These are phyloP conservation scores for Antechinus flavipes DNA, from an alignment of 2,113 vertebrate species.

Conservation along the genomic window DNA sequence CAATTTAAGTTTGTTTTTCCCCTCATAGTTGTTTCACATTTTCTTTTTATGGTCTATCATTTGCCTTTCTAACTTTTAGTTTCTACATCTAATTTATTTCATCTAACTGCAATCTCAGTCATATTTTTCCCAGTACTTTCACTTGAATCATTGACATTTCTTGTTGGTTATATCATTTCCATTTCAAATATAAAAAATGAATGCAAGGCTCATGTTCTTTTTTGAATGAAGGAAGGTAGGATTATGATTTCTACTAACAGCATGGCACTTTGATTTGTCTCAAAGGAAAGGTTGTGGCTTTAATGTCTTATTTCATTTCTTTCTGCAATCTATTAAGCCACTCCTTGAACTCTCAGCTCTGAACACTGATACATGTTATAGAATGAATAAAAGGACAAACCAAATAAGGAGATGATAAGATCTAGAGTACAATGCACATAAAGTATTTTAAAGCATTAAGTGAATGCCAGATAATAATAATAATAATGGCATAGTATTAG, in stretches of 20 bases:
- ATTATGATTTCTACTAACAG: neutral
- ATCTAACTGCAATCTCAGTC: conserved; percentile 5
- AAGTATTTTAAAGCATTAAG: too few relatives aligned
- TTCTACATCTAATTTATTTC: neutral
- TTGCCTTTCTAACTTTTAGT: neutral
- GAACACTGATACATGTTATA: neutral
- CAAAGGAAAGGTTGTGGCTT: neutral
- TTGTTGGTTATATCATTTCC: neutral
- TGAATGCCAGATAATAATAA: too few relatives aligned
- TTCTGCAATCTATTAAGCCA: neutral
- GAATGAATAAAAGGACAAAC: neutral
- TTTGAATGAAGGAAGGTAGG: neutral
- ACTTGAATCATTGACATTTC: neutral
- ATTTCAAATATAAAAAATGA: neutral
- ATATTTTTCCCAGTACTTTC: neutral
- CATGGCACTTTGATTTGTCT: neutral
- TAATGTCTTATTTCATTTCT: neutral
- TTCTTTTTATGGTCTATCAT: conserved; percentile 32
- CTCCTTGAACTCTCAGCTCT: neutral
- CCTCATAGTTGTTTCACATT: conserved; percentile 4
- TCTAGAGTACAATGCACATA: too few relatives aligned
- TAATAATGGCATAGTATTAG: neutral
- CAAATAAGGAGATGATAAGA: neutral
- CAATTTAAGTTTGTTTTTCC: neutral
- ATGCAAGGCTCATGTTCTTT: neutral